Conservation (phyloP, 2,113 vertebrate species). For the Pachycephala philippinensis region DNA sequence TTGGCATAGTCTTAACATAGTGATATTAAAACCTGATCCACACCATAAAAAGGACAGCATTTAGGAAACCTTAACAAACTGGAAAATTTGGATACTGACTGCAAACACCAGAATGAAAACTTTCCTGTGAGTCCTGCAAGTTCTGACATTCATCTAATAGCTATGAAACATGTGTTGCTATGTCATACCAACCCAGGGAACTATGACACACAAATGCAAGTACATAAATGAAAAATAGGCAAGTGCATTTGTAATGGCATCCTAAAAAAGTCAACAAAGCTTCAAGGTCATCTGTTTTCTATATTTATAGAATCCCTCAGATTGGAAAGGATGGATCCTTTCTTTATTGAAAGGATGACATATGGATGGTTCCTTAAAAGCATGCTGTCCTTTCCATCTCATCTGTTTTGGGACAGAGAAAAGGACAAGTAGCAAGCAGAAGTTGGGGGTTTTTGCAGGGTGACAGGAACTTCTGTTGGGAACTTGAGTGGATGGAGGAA, state of each 20-base stretch:
- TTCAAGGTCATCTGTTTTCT: neutral
- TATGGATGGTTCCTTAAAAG: neutral
- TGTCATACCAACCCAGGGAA: neutral
- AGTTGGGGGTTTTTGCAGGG: accelerated
- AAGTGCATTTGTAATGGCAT: neutral
- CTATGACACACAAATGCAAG: neutral
- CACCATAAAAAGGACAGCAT: neutral
- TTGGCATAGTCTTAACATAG: neutral
- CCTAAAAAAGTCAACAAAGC: neutral
- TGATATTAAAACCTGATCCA: neutral
- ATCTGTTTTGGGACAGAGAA: neutral
- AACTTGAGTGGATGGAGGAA: neutral
- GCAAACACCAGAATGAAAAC: neutral
- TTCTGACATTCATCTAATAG: neutral
- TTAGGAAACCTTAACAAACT: neutral
- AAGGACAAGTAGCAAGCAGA: neutral
- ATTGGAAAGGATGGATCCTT: neutral
- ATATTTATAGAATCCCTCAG: neutral
- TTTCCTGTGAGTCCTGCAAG: neutral
- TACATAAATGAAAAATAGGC: neutral
- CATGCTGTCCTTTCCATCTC: neutral
- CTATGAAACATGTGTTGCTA: accelerated
- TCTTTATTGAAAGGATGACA: neutral
- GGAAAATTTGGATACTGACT: neutral
- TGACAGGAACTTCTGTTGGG: neutral